Base-by-base conservation (phyloP, 1,140 invertebrate species). In the Penaeus vannamei region DNA sequence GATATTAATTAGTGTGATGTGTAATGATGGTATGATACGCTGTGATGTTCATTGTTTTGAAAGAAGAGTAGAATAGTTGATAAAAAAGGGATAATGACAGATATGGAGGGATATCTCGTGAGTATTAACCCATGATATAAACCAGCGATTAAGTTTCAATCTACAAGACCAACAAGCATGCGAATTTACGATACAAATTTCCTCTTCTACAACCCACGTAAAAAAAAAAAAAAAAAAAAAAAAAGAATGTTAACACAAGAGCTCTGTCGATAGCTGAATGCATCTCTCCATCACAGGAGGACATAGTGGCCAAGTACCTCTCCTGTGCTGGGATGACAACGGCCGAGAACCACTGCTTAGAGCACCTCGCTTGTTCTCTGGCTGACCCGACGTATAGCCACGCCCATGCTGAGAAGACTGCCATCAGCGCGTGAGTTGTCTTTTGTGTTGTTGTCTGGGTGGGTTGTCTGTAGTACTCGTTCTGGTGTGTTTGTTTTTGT, bases 271-370 rank as follows among this genome's bases (percentile, higher is more conserved):
- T 29, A 8, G 64, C 72, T 32, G n/a, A 20, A 29, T 76, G 14
- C 8, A 32, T 10, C 72, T 12, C 1, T 26, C 42, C 32, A 36
- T 36, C 26, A 2, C 85, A 77, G 85, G 85, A 86, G n/a, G 85
- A 86, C n/a, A 77, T 86, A 12, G 61, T 86, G 5, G 36, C 79
- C 26, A 79, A 80, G 46, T 87, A 79, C 53, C 85, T 87, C 66
- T 77, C 66, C 12, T 87, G 85, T 36, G 32, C 72, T 1, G 85
- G 85, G 0, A 60, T 87, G 46, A 79, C 59, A 59, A 1, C 42
- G 7, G 76, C 60, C 59, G 46, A 29, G n/a, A 87, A 87, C 69
- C 85, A 59, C 46, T 87, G 85, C 53, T 59, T 87, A 10, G 85
- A 87, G 23, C 85, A 87, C 26, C 76, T 87, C 8, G 72, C 85